Percentiles rank a stretch among this genome's conserved stretches.
These are phyloP conservation scores for Aphrophora alni DNA, from an alignment of 2,888 invertebrate genomes.

Conservation along the genomic window DNA sequence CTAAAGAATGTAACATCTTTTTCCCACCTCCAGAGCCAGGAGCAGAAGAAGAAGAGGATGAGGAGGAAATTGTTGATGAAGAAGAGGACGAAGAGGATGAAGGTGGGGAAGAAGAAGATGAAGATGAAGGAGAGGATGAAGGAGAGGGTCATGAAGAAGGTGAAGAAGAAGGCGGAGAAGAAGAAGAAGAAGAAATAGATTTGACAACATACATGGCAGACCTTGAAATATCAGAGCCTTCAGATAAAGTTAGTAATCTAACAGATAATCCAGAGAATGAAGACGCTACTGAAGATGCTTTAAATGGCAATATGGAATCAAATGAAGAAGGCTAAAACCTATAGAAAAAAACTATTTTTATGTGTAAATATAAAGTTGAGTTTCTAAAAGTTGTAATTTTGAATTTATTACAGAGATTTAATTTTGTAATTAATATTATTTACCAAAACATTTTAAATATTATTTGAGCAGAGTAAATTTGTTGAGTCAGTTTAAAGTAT, in stretches of 20 bases:
- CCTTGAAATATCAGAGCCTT: neutral
- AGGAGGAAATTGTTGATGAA: conserved; percentile 41
- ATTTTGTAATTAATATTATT: neutral
- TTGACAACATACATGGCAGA: neutral
- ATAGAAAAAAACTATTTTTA: neutral
- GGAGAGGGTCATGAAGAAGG: conserved; percentile 48
- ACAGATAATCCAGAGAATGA: neutral
- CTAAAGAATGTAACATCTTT: conserved; percentile 68
- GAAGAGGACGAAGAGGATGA: conserved; percentile 48
- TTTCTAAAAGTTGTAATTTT: neutral
- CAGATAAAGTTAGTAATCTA: neutral
- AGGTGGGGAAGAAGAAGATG: conserved; percentile 14
- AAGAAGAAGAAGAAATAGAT: conserved; percentile 10
- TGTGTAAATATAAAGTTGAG: neutral
- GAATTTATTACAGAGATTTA: neutral
- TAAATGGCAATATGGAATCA: neutral
- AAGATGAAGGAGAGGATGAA: conserved; percentile 29
- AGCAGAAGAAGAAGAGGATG: conserved; percentile 56
- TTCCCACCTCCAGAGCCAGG: conserved; percentile 68
- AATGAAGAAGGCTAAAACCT: neutral
- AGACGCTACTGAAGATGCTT: neutral
- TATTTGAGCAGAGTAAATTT: too few relatives aligned
- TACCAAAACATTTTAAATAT: too few relatives aligned
- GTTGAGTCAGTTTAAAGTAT: too few relatives aligned
- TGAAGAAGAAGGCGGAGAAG: neutral